A percentile compares a stretch with the other conserved stretches of the same genome.
phyloP scores from a whole-genome alignment of 37 sponge, comb jelly and placozoan species.

The Geodia barretti region DNA sequence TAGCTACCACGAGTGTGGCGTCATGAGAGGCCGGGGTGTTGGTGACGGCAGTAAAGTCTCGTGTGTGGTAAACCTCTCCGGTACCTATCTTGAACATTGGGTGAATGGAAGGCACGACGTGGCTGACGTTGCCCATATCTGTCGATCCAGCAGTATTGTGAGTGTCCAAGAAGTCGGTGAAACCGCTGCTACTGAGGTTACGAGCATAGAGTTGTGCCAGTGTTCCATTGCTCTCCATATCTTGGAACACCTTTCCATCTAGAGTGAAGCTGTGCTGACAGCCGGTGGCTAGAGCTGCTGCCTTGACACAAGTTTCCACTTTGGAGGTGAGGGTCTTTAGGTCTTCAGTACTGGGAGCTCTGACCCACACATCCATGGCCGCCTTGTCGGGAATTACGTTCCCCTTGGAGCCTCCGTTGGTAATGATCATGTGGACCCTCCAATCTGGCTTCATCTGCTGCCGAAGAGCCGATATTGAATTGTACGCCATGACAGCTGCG shows the following conservation, averaged over 20 bases:
- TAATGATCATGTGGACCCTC: slow-evolving; percentile 86
- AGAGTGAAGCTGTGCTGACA: slow-evolving; percentile 55
- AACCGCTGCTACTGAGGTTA: slow-evolving; percentile 30
- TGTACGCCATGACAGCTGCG: slow-evolving; percentile 94
- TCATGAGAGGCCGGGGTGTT: slow-evolving; percentile 70
- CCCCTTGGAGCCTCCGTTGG: slow-evolving; percentile 77
- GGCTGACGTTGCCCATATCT: slow-evolving; percentile 92
- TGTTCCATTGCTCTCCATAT: slow-evolving; percentile 53
- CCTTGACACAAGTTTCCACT: slow-evolving; percentile 49
- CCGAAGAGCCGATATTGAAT: slow-evolving; percentile 73
- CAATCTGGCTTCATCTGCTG: slow-evolving; percentile 92
- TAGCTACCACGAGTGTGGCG: slow-evolving; percentile 65
- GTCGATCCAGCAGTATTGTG: slow-evolving; percentile 74
- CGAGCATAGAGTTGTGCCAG: slow-evolving; percentile 48
- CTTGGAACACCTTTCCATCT: slow-evolving; percentile 19
- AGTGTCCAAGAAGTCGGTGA: background rate
- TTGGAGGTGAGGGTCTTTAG: slow-evolving; percentile 55
- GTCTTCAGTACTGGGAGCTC: slow-evolving; percentile 66
- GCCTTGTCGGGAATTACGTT: slow-evolving; percentile 83
- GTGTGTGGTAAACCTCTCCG: slow-evolving; percentile 66
- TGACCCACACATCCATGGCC: slow-evolving; percentile 38
- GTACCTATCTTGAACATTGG: slow-evolving; percentile 70
- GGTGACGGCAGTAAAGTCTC: slow-evolving; percentile 56
- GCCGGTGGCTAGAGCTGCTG: slow-evolving; percentile 80
- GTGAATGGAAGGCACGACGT: slow-evolving; percentile 82